Conservation (phyloP, 2,113 vertebrate genomes). For the Rhabdomys dilectus region DNA sequence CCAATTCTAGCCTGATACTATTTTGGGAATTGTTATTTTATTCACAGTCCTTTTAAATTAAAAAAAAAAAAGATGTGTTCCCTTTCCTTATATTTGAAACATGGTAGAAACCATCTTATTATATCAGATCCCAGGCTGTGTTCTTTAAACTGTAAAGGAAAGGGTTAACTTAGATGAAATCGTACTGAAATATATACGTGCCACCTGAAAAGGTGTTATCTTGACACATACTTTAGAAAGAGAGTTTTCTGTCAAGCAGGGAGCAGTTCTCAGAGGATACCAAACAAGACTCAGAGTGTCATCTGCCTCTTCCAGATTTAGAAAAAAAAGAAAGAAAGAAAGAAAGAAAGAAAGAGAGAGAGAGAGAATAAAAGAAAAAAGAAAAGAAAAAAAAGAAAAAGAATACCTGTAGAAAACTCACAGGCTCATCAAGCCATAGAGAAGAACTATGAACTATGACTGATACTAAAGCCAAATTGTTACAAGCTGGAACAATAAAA, state of each 20-base stretch:
- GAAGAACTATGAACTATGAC: not conserved
- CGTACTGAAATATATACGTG: not conserved
- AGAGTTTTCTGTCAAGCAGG: not conserved
- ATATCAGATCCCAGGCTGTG: not conserved
- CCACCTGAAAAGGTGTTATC: not conserved
- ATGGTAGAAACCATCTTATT: not conserved
- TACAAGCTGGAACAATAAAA: not conserved
- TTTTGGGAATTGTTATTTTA: not conserved
- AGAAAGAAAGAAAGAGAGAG: too few relatives aligned
- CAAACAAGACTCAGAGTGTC: not conserved
- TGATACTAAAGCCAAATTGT: not conserved
- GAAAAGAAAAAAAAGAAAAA: not conserved
- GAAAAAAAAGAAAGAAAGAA: not conserved
- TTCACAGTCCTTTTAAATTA: slow-evolving; percentile 1
- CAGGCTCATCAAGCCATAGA: not conserved
- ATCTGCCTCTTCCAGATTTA: not conserved
- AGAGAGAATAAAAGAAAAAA: not conserved
- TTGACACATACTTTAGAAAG: not conserved
- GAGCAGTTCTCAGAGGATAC: not conserved
- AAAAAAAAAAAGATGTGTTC: not conserved
- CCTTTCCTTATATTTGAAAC: slow-evolving; percentile 45
- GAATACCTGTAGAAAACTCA: too few relatives aligned
- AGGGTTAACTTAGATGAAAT: not conserved
- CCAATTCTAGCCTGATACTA: not conserved
- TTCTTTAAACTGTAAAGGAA: not conserved